Evolutionary conservation across 2,888 invertebrate species (phyloP).

Genomic region (Lasioglossum lativentre): DNA sequence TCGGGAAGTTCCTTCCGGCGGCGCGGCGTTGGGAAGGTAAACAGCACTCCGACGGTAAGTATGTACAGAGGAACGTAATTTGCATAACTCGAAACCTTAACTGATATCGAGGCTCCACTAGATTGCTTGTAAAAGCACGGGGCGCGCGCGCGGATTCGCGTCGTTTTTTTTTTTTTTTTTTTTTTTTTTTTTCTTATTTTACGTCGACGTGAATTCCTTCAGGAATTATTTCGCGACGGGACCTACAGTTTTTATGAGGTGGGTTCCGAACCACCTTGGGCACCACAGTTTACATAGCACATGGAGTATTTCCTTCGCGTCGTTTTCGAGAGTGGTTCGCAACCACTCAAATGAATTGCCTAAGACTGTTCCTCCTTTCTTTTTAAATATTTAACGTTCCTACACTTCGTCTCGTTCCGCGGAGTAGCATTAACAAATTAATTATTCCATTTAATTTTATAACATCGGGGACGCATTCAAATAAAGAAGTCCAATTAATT

Average conservation of each 20-base stretch:
- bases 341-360: conserved; percentile 19
- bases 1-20: conserved; percentile 41
- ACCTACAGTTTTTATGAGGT: no score
- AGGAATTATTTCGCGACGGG: no score
- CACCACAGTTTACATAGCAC: no score
- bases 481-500: not conserved
- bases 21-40: conserved; percentile 35
- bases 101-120: conserved; percentile 43
- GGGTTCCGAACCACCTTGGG: no score
- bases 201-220: no score
- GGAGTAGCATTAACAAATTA: not conserved
- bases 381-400: conserved; percentile 17
- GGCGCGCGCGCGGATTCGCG: conserved; percentile 10
- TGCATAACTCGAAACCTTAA: conserved; percentile 55
- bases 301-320: no score
- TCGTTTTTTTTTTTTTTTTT: no score
- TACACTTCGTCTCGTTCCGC: not conserved
- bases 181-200: no score
- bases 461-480: not conserved
- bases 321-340: conserved; percentile 21
- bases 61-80: conserved; percentile 53
- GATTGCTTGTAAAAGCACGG: conserved; percentile 44
- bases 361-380: conserved; percentile 1
- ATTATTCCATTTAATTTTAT: not conserved
- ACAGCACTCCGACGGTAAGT: conserved; percentile 35